Base-by-base conservation (phyloP, 2,113 vertebrate genomes). In the Strigops habroptila region DNA sequence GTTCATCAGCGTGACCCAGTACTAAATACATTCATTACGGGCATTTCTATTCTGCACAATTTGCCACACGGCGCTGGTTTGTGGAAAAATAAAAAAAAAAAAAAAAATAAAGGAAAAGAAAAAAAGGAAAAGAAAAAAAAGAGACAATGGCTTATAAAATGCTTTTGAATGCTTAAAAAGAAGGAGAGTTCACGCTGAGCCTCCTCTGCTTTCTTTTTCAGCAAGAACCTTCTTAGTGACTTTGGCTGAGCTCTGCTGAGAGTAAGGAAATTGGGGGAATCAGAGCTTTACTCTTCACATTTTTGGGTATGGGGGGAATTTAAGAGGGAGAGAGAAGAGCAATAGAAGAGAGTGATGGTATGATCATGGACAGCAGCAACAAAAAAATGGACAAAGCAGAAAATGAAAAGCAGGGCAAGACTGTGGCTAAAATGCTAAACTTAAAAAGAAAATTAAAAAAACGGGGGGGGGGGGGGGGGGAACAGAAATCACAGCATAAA, bases 1-100 rank as follows among this genome's bases (percentile, higher is more conserved):
- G 99, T 98, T 98, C 97, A 97, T 98, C 97, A 91, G 98, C 97
- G 96, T 99, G 99, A 99, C 98, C 98, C 97, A 98, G 96, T 97
- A 97, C 98, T 98, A 98, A 98, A 98, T 97, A 98, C 98, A 99
- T 99, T 99, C 98, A 99, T 99, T 99, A 98, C 97, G 98, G 98
- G 92, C 97, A 97, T 98, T 98, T 98, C 97, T 97, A 98, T 98
- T 99, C 98, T 98, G 95, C 96, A 94, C 98, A 97, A 98, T 99
- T 99, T 98, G 98, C 98, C 98, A 99, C 98, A 98, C 98, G 93
- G 98, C 91, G 39, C 98, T 99, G 98, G 97, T 97, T 98, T 98
- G 97, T 96, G 97, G 92, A 92, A 92, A 86, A 84, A 53, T 44
- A 74, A 62, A 74, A 55, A 18, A 52, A 62, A 25, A 27, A 28